phyloP scores from a whole-genome alignment of 2,797 vertebrate species.

The Euthynnus affinis region DNA sequence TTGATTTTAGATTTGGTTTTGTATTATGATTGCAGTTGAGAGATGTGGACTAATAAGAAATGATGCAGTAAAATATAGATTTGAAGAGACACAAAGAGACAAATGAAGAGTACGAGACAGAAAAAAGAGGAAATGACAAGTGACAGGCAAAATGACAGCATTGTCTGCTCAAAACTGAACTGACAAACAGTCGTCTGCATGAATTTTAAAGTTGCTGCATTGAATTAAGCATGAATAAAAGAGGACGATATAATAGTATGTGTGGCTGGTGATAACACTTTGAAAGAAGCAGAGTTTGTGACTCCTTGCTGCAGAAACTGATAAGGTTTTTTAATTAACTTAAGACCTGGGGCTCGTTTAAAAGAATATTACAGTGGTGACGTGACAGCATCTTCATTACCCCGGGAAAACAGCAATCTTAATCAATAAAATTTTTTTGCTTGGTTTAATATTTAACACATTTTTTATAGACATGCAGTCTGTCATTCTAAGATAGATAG shows the following conservation, averaged over 20 bases:
- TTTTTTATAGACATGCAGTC: not conserved
- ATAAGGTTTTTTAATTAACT: conserved; percentile 64
- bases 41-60: not conserved
- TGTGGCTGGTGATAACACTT: not conserved
- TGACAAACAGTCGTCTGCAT: conserved; percentile 20
- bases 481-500: conserved; percentile 15
- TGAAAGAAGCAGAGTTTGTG: conserved; percentile 4
- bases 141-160: not conserved
- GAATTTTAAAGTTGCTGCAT: conserved; percentile 26
- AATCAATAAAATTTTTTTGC: conserved; percentile 19
- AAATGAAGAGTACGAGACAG: conserved; percentile 1
- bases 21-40: conserved; percentile 1
- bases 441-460: not conserved
- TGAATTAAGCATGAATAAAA: conserved; percentile 28
- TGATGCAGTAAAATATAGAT: conserved; percentile 19
- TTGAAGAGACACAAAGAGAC: conserved; percentile 25
- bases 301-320: conserved; percentile 27
- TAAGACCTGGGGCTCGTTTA: conserved; percentile 36
- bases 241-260: not conserved
- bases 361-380: conserved; percentile 16
- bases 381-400: conserved; percentile 14
- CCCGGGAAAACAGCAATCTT: conserved; percentile 9
- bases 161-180: not conserved
- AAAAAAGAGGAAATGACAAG: conserved; percentile 19
- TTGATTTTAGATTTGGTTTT: conserved; percentile 17